Base-by-base conservation (phyloP, 2,888 invertebrate species). In the Drosophila monieri region DNA sequence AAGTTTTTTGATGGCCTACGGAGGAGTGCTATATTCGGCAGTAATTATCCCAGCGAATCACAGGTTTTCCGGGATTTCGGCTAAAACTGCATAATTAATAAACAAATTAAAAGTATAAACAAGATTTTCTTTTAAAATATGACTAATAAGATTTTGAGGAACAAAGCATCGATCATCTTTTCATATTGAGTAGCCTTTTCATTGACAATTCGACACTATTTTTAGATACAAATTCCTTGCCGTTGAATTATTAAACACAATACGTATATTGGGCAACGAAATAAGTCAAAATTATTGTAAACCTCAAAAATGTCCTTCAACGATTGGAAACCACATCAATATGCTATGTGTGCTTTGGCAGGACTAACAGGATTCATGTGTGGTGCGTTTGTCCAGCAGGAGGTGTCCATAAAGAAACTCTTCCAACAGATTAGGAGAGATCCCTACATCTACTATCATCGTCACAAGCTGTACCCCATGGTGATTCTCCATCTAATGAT, bases 1-100 rank as follows among this genome's bases (percentile, higher is more conserved):
- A 91, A 97, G 74, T 96, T 99, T 89, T 99, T 98, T 88, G 96
- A 97, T 88, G 95, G 95, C 89, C 79, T 98, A 56, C 93, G 95
- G 0, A 93, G 95, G 81, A 94, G 93, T 78, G 94, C 94, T 90
- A 90, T 97, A 32, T 88, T 88, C 35, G 88, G 73, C 48, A 88
- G 85, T 46, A 88, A 89, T n/a, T 88, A 76, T 69, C 68, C 78
- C 2, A 81, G 73, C 4, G 58, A 73, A 15, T 78, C 78, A 0
- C 79, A 79, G 52, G 77, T 88, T 18, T 88, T 80, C 59, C 69
- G 72, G 1, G 76, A 85, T 9, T 88, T 89, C 37, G 23, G 37
- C n/a, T 55, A n/a, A 43, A 5, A 1, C 10, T 10, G 9, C 8
- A 2, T 61, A 35, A 35, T 35, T 47, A 54, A 44, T 21, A 15